These are phyloP conservation scores for Labroides dimidiatus DNA, from an alignment of 2,797 vertebrate species.

Conservation along the genomic window DNA sequence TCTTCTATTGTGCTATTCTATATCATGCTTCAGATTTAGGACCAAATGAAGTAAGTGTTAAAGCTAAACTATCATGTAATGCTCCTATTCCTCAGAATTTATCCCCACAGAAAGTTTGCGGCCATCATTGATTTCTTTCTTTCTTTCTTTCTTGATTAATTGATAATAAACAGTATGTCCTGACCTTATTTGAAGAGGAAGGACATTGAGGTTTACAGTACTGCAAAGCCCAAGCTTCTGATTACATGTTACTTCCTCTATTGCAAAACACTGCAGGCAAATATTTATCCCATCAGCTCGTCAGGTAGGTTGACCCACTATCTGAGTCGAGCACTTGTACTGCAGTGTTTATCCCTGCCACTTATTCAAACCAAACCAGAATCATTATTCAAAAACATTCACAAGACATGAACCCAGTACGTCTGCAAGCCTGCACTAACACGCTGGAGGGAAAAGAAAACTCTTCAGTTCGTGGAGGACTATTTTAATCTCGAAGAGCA, in stretches of 20 bases:
- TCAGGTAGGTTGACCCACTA: conserved; percentile 38
- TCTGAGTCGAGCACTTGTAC: conserved; percentile 1
- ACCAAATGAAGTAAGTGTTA: neutral
- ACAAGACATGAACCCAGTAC: neutral
- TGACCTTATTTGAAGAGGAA: conserved; percentile 31
- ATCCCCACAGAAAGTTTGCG: neutral
- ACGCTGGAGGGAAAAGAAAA: neutral
- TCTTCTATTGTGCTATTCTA: neutral
- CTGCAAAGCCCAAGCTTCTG: conserved; percentile 41
- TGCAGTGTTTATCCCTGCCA: conserved; percentile 16
- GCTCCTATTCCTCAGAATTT: neutral
- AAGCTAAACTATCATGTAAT: neutral
- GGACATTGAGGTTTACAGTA: conserved; percentile 41
- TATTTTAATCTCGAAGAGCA: conserved; percentile 19
- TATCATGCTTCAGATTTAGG: neutral
- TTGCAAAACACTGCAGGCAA: conserved; percentile 53
- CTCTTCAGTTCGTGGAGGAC: conserved; percentile 9
- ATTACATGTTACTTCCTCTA: conserved; percentile 58
- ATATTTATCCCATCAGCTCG: conserved; percentile 65
- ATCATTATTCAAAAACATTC: conserved; percentile 13
- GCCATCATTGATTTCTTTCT: neutral
- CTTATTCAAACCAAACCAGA: conserved; percentile 10
- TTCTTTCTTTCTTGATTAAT: neutral
- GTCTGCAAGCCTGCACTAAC: neutral
- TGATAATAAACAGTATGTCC: conserved; percentile 21